phyloP scores from a whole-genome alignment of 2,797 vertebrate species.

The Betta splendens region DNA sequence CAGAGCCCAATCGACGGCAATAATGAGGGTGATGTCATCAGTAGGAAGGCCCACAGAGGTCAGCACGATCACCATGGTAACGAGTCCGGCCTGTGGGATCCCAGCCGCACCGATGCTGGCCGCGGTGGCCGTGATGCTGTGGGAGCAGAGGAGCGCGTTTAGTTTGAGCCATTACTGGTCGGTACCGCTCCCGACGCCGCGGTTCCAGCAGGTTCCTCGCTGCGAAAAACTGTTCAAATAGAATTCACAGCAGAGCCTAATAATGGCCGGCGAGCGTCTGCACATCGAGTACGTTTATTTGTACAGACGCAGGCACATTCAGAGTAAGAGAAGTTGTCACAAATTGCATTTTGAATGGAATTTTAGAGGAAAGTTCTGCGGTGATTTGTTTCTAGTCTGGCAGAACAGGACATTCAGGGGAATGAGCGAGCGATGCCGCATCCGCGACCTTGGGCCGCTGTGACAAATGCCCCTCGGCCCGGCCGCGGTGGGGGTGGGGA shows the following conservation, averaged over 20 bases:
- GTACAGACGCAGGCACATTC: no score
- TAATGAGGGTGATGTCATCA: constrained; percentile 96
- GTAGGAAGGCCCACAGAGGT: constrained; percentile 97
- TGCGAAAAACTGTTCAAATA: no score
- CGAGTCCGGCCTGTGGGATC: constrained; percentile 96
- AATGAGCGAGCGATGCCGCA: background rate
- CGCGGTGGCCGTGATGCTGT: constrained; percentile 95
- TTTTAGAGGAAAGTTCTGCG: no score
- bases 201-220: no score
- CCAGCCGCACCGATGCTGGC: constrained; percentile 97
- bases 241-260: no score
- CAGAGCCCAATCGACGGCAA: constrained; percentile 97
- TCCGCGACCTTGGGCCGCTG: constrained; percentile 10
- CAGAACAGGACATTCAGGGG: constrained; percentile 5
- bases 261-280: no score
- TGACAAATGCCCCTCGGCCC: constrained; percentile 11
- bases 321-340: no score
- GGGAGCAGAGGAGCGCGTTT: constrained; percentile 15
- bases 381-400: no score
- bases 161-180: no score
- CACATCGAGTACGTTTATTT: no score
- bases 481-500: background rate
- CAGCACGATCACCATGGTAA: constrained; percentile 98
- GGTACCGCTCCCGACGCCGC: no score
- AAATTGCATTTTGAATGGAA: no score